Base-by-base conservation (phyloP, 2,113 vertebrate species). In the Paracanthobrama guichenoti region DNA sequence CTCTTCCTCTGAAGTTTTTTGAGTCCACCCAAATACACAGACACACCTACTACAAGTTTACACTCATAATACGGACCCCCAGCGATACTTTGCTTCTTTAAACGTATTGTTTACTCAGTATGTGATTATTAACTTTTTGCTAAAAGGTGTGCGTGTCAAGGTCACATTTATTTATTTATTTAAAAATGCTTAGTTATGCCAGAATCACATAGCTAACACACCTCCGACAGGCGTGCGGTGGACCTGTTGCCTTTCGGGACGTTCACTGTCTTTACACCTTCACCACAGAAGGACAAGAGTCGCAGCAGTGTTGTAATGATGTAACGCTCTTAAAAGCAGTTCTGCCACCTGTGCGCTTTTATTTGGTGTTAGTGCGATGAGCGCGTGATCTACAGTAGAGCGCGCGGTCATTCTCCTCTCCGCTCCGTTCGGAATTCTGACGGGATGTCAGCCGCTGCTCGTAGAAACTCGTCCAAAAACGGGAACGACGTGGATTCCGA, bases 91-190 rank as follows among this genome's bases (percentile, higher is more conserved):
- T 81, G 64, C 55, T 46, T 18, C 44, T 85, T 83, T 28, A 75
- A 79, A 83, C 5, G 26, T 11, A 76, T 62, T 90, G 86, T 92
- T 91, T 93, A 87, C 85, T 89, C 72, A 88, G 67, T 89, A 84
- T 89, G 62, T 81, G 88, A 93, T 91, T 81, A 93, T 92, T 92
- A 93, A 93, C 90, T 42, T 55, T n/a, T 53, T 81, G 71, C 81
- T 82, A 39, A 80, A 77, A 83, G n/a, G 6, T 35, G 18, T 77
- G 75, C 79, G 62, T 57, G 66, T 71, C 71, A 85, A 84, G 73
- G 82, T 81, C 74, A 83, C n/a, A 48, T 80, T 42, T 79, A 16
- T 31, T 67, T n/a, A n/a, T n/a, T n/a, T n/a, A n/a, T 48, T 28
- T 42, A 44, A 42, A 31, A 53, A 8, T 14, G 3, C 59, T 62